A percentile compares a stretch with the other conserved stretches of the same genome.
Evolutionary conservation across 2,113 vertebrate genomes (phyloP).

Genomic region (Rana temporaria): DNA sequence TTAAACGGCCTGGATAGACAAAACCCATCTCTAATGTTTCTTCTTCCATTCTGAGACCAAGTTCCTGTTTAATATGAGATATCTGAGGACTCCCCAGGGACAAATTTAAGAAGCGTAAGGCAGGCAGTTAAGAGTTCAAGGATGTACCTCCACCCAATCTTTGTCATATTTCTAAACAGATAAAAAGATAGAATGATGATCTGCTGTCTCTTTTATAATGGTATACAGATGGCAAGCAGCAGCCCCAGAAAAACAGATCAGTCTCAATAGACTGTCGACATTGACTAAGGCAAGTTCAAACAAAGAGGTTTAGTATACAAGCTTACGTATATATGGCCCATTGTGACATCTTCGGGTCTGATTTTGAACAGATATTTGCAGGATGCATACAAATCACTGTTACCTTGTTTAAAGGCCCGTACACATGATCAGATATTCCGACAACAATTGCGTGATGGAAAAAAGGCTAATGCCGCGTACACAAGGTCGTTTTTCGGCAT

Average conservation of each 20-base stretch:
- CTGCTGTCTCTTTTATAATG: constrained; percentile 19
- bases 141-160: constrained; percentile 19
- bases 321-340: background rate
- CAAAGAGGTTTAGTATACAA: constrained; percentile 14
- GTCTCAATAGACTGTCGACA: background rate
- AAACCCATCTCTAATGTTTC: constrained; percentile 2
- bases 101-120: background rate
- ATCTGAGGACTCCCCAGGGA: constrained; percentile 1
- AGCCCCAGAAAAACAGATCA: background rate
- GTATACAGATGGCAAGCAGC: background rate
- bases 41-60: background rate
- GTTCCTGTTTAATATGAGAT: background rate
- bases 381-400: too few species aligned
- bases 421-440: too few species aligned
- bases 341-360: background rate
- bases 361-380: constrained; percentile 1
- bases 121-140: constrained; percentile 7
- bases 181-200: constrained; percentile 2
- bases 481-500: too few species aligned
- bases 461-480: too few species aligned
- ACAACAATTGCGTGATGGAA: too few species aligned
- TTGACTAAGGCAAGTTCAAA: background rate
- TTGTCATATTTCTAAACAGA: constrained; percentile 13
- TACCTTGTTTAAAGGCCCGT: too few species aligned
- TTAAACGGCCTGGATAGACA: background rate